Evolutionary conservation across 35 echinoderm and acorn worm species (phyloP), one percentile per base, ranked within the genome.

Genomic region (Acanthaster planci): DNA sequence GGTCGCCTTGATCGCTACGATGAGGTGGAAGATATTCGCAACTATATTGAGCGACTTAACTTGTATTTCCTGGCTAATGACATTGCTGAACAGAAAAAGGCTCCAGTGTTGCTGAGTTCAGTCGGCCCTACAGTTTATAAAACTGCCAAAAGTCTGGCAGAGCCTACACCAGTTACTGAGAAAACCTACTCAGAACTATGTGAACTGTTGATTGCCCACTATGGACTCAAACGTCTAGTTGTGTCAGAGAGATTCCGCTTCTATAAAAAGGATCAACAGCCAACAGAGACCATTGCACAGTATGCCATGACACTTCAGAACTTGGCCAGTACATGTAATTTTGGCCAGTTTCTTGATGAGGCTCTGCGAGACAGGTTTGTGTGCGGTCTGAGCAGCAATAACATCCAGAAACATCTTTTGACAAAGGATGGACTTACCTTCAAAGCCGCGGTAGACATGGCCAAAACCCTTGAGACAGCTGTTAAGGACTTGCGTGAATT

Each of bases 161-260:
- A 67, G 9, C 84, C 84, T 22, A 40, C 17, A 4, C 38, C 76
- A 32, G 67, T 67, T 7, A 35, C 8, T 21, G 37, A 19, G 0
- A 26, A 86, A 44, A 21, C 34, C 0, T 86, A 77, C 32, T 16
- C 50, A 0, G 51, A 90, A 37, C 42, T 90, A 22, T 39, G 84
- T 37, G 36, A 72, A 15, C 21, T 44, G 2, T 53, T 90, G 2
- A 55, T 16, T 0, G 26, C 35, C 8, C 79, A 84, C 18, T 76
- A 51, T 16, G 52, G 30, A n/a, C 86, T 86, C 16, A 81, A 60
- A 36, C 78, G 56, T 0, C 78, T 86, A 17, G 40, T 77, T 0
- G 87, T 93, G 29, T 59, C 83, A 42, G 57, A 88, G 40, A 76
- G 79, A 40, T 93, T 88, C 52, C 37, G 75, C 16, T 93, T 93